A percentile compares a stretch with the other conserved stretches of the same genome.
These are phyloP conservation scores for Plebejus argus DNA, from an alignment of 2,888 invertebrate species.

Conservation along the genomic window DNA sequence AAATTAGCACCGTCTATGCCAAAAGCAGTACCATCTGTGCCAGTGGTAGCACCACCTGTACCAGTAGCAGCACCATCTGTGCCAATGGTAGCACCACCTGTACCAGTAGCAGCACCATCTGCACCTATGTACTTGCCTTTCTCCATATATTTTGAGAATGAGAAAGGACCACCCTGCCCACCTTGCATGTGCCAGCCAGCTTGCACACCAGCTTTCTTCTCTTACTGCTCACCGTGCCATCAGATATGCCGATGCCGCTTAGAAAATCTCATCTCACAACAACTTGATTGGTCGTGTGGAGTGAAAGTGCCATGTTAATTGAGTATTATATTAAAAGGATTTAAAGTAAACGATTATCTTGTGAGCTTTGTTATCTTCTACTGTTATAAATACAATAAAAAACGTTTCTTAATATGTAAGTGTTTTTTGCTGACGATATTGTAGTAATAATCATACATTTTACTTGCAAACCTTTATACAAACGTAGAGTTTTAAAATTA, in stretches of 20 bases:
- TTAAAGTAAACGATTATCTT: not conserved
- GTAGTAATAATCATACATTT: not conserved
- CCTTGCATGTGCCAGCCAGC: constrained; percentile 62
- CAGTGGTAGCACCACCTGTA: constrained; percentile 49
- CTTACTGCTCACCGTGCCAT: constrained; percentile 68
- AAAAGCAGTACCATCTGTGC: constrained; percentile 37
- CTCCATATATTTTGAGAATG: not conserved
- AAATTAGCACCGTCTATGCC: constrained; percentile 24
- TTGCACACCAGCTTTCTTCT: constrained; percentile 67
- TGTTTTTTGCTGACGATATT: not conserved
- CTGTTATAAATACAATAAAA: no score
- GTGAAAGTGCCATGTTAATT: not conserved
- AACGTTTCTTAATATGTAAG: no score
- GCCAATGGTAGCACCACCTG: not conserved
- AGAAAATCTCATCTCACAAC: constrained; percentile 1
- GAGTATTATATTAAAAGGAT: not conserved
- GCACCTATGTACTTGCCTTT: not conserved
- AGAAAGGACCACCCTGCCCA: constrained; percentile 59
- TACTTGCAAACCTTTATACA: not conserved
- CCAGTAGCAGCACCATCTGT: constrained; percentile 27
- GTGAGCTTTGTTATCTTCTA: not conserved
- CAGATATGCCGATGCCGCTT: constrained; percentile 50
- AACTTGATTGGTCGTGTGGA: not conserved
- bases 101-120: constrained; percentile 33
- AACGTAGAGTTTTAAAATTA: not conserved